A percentile compares a stretch with the other conserved stretches of the same genome.
These are phyloP conservation scores for Chrysochloris asiatica DNA, from an alignment of 2,113 vertebrate genomes.

Conservation along the genomic window DNA sequence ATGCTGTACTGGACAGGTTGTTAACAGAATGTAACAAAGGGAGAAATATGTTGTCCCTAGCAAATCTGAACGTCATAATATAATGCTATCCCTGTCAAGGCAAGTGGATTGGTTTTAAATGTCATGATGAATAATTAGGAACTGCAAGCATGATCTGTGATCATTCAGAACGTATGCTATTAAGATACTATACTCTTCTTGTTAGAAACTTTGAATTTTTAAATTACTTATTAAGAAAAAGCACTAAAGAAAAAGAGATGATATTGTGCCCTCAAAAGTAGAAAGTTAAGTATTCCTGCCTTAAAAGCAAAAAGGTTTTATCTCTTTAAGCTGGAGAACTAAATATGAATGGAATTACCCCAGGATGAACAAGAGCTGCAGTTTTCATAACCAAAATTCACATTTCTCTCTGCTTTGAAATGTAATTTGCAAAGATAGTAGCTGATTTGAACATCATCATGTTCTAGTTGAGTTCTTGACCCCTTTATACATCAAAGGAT, in stretches of 20 bases:
- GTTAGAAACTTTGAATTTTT: conserved; percentile 43
- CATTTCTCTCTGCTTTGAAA: conserved; percentile 67
- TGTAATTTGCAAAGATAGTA: conserved; percentile 69
- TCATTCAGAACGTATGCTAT: conserved; percentile 71
- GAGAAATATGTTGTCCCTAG: conserved; percentile 67
- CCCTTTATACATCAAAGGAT: conserved; percentile 64
- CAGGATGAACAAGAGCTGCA: conserved; percentile 36
- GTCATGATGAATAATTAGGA: conserved; percentile 82
- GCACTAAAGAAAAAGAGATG: conserved; percentile 45
- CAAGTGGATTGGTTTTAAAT: conserved; percentile 79
- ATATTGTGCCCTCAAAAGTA: conserved; percentile 43
- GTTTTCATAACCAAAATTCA: conserved; percentile 74
- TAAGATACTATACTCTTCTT: conserved; percentile 66
- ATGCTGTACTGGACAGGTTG: conserved; percentile 68
- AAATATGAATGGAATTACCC: conserved; percentile 46
- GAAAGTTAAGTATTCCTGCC: conserved; percentile 37
- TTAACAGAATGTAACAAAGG: conserved; percentile 75
- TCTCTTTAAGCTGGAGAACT: conserved; percentile 6
- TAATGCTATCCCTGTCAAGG: conserved; percentile 51
- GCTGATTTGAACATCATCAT: conserved; percentile 49
- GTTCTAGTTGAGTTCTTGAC: conserved; percentile 58
- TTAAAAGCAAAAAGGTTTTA: conserved; percentile 27
- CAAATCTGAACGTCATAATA: conserved; percentile 67
- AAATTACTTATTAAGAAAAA: conserved; percentile 67
- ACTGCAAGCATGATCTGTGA: conserved; percentile 73